A percentile compares a stretch with the other conserved stretches of the same genome.
Conservation (phyloP, 2,888 invertebrate genomes). For the Macrophya alboannulata region DNA sequence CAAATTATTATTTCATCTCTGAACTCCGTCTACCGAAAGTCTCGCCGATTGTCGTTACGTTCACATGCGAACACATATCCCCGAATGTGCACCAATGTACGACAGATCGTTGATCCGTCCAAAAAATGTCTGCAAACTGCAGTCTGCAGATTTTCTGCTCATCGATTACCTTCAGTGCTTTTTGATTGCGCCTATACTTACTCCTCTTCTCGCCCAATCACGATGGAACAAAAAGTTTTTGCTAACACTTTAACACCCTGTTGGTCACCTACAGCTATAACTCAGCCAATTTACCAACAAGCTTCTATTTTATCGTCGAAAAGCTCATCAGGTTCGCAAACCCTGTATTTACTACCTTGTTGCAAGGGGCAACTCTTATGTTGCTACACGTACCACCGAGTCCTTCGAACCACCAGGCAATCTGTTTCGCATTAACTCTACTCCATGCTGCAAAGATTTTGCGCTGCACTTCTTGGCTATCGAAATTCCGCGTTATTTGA, state of each 20-base stretch:
- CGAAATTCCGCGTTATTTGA: too few species aligned
- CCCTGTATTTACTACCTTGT: background rate
- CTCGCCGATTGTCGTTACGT: background rate
- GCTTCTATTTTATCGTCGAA: background rate
- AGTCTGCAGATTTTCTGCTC: too few species aligned
- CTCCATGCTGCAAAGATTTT: slow-evolving; percentile 15
- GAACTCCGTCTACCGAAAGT: too few species aligned
- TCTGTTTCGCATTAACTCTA: slow-evolving; percentile 37
- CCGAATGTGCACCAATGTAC: background rate
- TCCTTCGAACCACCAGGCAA: background rate
- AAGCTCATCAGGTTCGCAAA: slow-evolving; percentile 26
- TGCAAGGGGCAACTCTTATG: background rate
- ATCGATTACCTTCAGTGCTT: background rate
- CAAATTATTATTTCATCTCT: background rate
- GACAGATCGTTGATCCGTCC: background rate
- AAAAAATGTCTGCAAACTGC: background rate
- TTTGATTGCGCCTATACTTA: background rate
- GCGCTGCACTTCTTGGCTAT: background rate
- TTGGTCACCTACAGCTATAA: background rate
- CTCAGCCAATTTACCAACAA: background rate
- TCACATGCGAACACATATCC: background rate
- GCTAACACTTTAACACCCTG: background rate
- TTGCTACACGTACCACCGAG: background rate
- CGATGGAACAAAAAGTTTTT: background rate
- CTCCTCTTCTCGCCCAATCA: background rate